phyloP scores from a whole-genome alignment of 2,888 invertebrate genomes.

The Eupithecia subfuscata region DNA sequence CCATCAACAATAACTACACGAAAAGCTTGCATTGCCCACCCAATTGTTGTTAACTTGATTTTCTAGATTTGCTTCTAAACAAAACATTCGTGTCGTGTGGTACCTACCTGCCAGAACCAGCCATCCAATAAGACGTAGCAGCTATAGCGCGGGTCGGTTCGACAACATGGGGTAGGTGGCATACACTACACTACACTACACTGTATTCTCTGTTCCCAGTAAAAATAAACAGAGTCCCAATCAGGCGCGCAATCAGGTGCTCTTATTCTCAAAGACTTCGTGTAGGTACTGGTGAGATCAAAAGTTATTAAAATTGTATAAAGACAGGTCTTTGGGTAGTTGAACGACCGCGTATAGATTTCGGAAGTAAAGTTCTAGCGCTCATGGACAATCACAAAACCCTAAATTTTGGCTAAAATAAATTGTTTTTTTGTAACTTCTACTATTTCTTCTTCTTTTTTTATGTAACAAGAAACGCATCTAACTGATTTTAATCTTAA shows the following conservation, averaged over 20 bases:
- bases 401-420: not conserved
- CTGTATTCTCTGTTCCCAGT: slow-evolving; percentile 51
- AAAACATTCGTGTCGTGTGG: slow-evolving; percentile 4
- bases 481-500: not conserved
- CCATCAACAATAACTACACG: not conserved
- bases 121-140: slow-evolving; percentile 46
- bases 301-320: not conserved
- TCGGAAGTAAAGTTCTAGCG: not conserved
- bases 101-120: not conserved
- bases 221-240: slow-evolving; percentile 72
- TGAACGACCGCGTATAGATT: too few relatives aligned
- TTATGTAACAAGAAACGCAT: not conserved
- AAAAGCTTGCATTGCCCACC: not conserved
- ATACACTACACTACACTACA: slow-evolving; percentile 44
- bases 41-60: not conserved
- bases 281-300: slow-evolving; percentile 17
- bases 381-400: not conserved
- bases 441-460: not conserved
- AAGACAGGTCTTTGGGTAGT: not conserved
- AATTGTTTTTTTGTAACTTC: too few relatives aligned
- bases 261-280: slow-evolving; percentile 64
- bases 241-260: slow-evolving; percentile 80
- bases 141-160: slow-evolving; percentile 27
- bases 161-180: slow-evolving; percentile 53
- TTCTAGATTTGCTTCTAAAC: not conserved